Conservation (phyloP, 2,888 invertebrate genomes). For the Nymphalis urticae region DNA sequence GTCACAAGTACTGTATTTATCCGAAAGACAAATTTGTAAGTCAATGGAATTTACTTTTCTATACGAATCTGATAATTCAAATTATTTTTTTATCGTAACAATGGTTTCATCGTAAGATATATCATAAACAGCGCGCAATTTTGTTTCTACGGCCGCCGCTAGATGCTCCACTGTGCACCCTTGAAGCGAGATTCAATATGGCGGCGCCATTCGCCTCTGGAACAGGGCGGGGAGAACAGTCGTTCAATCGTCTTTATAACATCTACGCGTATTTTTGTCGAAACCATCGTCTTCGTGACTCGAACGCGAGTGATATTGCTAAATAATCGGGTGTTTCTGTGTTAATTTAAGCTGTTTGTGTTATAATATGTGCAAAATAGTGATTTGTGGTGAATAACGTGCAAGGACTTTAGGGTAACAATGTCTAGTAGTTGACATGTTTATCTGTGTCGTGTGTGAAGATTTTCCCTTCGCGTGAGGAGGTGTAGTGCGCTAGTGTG, state of each 20-base stretch:
- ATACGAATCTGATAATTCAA: background rate
- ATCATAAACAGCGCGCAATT: slow-evolving; percentile 19
- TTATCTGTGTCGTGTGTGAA: slow-evolving; percentile 82
- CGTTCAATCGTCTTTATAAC: slow-evolving; percentile 74
- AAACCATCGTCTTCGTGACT: slow-evolving; percentile 75
- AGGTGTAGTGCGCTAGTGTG: slow-evolving; percentile 75
- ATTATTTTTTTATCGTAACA: background rate
- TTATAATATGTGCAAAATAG: slow-evolving; percentile 70
- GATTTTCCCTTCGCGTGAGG: slow-evolving; percentile 82
- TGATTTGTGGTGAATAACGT: slow-evolving; percentile 77
- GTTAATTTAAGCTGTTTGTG: slow-evolving; percentile 71
- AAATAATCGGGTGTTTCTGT: slow-evolving; percentile 75
- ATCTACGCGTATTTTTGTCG: slow-evolving; percentile 78
- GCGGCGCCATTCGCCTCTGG: slow-evolving; percentile 78
- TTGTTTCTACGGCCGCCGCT: slow-evolving; percentile 57
- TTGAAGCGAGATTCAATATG: slow-evolving; percentile 74
- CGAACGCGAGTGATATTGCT: slow-evolving; percentile 76
- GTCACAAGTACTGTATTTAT: background rate
- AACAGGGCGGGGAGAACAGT: slow-evolving; percentile 81
- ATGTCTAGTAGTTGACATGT: slow-evolving; percentile 82
- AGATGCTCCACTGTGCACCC: slow-evolving; percentile 63
- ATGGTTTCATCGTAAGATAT: background rate
- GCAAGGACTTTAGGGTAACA: slow-evolving; percentile 79
- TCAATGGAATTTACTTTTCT: background rate
- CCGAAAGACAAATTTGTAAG: background rate